These are phyloP conservation scores for Desoria tigrina DNA, from an alignment of 2,888 invertebrate genomes.

Conservation along the genomic window DNA sequence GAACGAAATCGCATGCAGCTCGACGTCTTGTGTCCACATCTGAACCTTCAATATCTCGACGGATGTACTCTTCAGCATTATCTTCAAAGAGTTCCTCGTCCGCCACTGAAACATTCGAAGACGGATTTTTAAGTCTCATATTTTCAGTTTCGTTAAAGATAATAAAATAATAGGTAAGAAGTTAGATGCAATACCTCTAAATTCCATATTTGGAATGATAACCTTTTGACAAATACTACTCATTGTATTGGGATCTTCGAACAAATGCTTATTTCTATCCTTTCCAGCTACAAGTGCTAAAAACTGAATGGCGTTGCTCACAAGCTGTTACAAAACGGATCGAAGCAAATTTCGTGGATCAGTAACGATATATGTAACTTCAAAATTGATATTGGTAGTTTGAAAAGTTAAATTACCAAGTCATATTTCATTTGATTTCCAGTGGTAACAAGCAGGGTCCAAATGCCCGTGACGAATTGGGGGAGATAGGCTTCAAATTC, in stretches of 20 bases:
- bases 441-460: constrained; percentile 84
- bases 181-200: constrained; percentile 69
- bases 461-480: constrained; percentile 89
- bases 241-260: constrained; percentile 82
- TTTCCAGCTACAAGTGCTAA: constrained; percentile 91
- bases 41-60: constrained; percentile 95
- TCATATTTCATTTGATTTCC: constrained; percentile 87
- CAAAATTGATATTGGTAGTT: background rate
- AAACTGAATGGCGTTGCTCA: constrained; percentile 94
- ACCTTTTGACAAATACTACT: constrained; percentile 95
- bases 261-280: constrained; percentile 80
- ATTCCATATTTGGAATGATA: constrained; percentile 97
- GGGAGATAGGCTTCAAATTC: constrained; percentile 89
- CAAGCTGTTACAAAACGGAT: constrained; percentile 72
- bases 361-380: no score
- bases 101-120: constrained; percentile 64
- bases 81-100: constrained; percentile 97
- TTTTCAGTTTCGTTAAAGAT: background rate
- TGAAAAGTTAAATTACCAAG: constrained; percentile 68
- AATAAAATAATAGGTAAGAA: background rate
- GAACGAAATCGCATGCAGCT: constrained; percentile 95
- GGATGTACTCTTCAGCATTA: constrained; percentile 95
- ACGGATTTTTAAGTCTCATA: background rate
- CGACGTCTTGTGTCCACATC: constrained; percentile 94
- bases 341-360: no score